These are phyloP conservation scores for Gopherus evgoodei DNA, from an alignment of 2,113 vertebrate species.

Conservation along the genomic window DNA sequence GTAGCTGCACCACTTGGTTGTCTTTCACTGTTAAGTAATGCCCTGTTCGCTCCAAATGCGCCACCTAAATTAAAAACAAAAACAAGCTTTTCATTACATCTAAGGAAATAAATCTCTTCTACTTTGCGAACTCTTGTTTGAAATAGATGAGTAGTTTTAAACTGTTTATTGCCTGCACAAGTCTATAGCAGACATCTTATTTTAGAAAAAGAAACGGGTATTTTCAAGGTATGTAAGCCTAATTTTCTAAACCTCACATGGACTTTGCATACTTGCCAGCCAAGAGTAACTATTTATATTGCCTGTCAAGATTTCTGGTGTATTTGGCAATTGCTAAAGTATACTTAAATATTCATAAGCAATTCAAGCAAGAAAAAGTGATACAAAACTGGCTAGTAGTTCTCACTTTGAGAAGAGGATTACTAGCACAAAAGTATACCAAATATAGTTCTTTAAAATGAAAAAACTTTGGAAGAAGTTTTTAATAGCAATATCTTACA, in stretches of 20 bases:
- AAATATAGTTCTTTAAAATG: background rate
- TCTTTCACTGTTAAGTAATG: constrained; percentile 98
- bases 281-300: background rate
- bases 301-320: constrained; percentile 19
- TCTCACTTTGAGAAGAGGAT: background rate
- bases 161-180: background rate
- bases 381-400: background rate
- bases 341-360: background rate
- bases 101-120: background rate
- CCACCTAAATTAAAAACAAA: constrained; percentile 82
- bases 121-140: background rate
- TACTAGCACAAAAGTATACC: background rate
- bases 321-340: background rate
- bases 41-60: constrained; percentile 95
- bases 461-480: background rate
- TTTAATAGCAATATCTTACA: background rate
- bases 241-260: constrained; percentile 3
- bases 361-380: background rate
- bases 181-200: background rate
- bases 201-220: no score
- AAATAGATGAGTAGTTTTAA: no score
- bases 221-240: background rate
- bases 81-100: background rate
- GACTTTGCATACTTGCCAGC: constrained; percentile 7
- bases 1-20: constrained; percentile 97